Evolutionary conservation across 2,797 vertebrate genomes (phyloP), one percentile per base, ranked within the genome.

Genomic region (Crenichthys baileyi): DNA sequence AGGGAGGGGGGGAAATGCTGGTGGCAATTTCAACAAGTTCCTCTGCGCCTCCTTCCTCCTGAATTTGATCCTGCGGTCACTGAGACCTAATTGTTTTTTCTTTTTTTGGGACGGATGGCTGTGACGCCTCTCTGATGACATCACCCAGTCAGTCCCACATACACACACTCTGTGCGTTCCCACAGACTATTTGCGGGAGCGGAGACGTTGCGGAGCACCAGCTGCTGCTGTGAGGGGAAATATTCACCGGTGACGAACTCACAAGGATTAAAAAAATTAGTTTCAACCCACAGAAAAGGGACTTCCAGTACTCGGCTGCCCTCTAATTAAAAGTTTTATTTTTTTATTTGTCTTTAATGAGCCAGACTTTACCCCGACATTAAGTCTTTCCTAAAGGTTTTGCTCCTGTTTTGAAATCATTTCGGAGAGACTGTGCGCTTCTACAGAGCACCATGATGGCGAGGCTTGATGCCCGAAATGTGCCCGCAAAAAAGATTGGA

Each of bases 81-180:
- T 75, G 44, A 20, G 41, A 31, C 67, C 61, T 82, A 72, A 82
- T 78, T 82, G 74, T 44, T n/a, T 44, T 70, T 63, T 13, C 39
- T 65, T 24, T 67, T 67, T 73, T 60, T 31, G 60, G 81, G 75
- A 46, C 51, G 16, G 5, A 1, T 50, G 48, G 55, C 51, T 73
- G 84, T 92, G 87, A 93, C 92, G 92, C 84, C 79, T 86, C 80
- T n/a, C 78, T 85, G 90, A 90, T 94, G 94, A 93, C 94, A 89
- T 95, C 94, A 94, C 83, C 73, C 80, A 83, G 82, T 53, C 88
- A 86, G 76, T 83, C 75, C 80, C 78, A 70, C 83, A 29, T 79
- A 36, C 72, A 76, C 88, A 76, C 82, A 87, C 84, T 46, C 79
- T 2, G 79, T 68, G 81, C 82, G 82, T 84, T 72, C 76, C 36